Conservation (phyloP, 2,797 vertebrate genomes). For the Lithobates pipiens region DNA sequence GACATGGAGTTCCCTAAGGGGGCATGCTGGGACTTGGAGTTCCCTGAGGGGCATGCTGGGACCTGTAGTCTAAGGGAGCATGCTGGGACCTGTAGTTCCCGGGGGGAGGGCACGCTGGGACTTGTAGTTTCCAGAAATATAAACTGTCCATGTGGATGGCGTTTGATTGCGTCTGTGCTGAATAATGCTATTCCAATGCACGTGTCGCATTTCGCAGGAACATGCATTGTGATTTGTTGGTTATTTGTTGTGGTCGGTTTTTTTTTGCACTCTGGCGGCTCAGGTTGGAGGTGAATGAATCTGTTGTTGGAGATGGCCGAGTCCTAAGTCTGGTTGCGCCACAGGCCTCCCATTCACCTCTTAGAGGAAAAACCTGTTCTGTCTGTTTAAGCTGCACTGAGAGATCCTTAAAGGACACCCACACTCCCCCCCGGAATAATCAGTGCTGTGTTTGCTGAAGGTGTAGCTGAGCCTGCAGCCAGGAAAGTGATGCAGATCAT, state of each 20-base stretch:
- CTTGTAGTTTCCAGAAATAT: not conserved
- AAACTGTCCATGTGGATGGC: not conserved
- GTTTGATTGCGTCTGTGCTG: not conserved
- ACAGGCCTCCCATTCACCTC: not conserved
- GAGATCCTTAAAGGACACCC: not conserved
- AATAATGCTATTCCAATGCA: no score
- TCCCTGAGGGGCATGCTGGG: no score
- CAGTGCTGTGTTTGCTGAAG: not conserved
- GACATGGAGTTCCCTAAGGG: no score
- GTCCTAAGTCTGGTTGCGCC: not conserved
- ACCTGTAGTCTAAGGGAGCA: no score
- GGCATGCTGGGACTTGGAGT: no score
- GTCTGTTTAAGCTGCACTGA: not conserved
- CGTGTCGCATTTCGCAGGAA: no score
- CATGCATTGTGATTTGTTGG: no score
- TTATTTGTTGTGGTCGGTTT: no score
- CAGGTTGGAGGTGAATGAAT: not conserved
- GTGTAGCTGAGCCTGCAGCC: not conserved
- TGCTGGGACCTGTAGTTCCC: no score
- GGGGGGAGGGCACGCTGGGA: no score
- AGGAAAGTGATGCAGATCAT: not conserved
- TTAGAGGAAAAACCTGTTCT: not conserved
- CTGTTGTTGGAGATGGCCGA: no score
- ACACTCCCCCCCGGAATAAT: not conserved
- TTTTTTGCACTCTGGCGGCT: no score